Evolutionary conservation across 2,888 invertebrate genomes (phyloP).

Genomic region (Ethmia dodecea): DNA sequence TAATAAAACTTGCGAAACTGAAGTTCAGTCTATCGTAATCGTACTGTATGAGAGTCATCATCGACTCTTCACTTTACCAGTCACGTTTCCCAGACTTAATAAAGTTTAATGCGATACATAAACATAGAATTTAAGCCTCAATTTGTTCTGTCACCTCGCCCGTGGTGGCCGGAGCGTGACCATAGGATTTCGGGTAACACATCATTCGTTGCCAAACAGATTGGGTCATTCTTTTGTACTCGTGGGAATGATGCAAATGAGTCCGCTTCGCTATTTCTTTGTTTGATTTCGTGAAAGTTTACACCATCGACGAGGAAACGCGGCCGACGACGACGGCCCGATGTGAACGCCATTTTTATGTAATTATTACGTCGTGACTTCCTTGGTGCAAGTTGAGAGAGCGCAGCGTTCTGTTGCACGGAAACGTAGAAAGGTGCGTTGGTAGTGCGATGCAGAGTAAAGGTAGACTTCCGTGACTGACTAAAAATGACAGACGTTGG

Average conservation of each 20-base stretch:
- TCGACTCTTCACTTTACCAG: too few species aligned
- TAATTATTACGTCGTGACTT: slow-evolving; percentile 71
- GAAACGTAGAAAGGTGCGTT: too few species aligned
- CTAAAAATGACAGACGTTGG: too few species aligned
- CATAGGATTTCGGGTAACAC: slow-evolving; percentile 67
- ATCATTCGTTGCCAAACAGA: slow-evolving; percentile 71
- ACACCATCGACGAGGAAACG: slow-evolving; percentile 75
- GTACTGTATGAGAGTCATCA: too few species aligned
- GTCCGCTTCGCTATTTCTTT: slow-evolving; percentile 72
- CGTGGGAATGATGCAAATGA: slow-evolving; percentile 77
- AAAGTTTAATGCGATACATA: too few species aligned
- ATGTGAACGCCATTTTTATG: slow-evolving; percentile 75
- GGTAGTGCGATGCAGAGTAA: too few species aligned
- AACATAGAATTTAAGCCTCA: slow-evolving; percentile 37
- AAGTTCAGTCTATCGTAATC: too few species aligned
- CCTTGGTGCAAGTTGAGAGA: not conserved
- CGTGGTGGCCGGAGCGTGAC: slow-evolving; percentile 43
- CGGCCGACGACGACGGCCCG: slow-evolving; percentile 55
- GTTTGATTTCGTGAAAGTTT: slow-evolving; percentile 78
- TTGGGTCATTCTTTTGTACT: slow-evolving; percentile 75
- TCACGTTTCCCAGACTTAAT: too few species aligned
- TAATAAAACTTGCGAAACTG: too few species aligned
- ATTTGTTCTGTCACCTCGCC: slow-evolving; percentile 42
- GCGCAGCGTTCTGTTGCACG: too few species aligned
- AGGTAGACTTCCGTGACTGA: too few species aligned